Conservation (phyloP, 2,888 invertebrate genomes). For the Abrostola tripartita region DNA sequence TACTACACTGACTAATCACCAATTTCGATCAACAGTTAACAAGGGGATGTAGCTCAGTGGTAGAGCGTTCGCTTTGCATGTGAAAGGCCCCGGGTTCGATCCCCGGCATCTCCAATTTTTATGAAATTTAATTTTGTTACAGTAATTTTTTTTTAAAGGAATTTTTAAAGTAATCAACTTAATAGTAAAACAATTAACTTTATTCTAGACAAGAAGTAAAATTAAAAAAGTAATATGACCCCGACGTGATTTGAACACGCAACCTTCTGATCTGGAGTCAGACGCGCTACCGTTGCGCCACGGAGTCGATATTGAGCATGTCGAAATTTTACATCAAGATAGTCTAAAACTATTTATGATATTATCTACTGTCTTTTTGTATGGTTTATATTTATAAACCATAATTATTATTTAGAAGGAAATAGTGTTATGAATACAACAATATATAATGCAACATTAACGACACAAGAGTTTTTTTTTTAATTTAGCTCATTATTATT, state of each 20-base stretch:
- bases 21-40: neutral
- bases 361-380: no score
- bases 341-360: no score
- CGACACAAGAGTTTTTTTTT: neutral
- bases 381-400: no score
- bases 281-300: slow-evolving; percentile 99
- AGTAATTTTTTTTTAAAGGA: no score
- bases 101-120: slow-evolving; percentile 94
- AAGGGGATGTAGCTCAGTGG: slow-evolving; percentile 96
- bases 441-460: no score
- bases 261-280: slow-evolving; percentile 99
- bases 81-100: slow-evolving; percentile 99
- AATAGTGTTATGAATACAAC: no score
- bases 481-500: neutral
- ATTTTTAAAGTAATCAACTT: no score
- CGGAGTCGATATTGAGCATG: slow-evolving; percentile 88
- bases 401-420: no score
- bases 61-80: slow-evolving; percentile 99
- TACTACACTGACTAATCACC: neutral
- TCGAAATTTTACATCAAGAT: neutral
- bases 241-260: slow-evolving; percentile 99
- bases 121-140: neutral
- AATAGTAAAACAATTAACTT: no score
- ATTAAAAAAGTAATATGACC: slow-evolving; percentile 89
- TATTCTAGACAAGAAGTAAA: no score